Evolutionary conservation across 1,140 invertebrate genomes (phyloP).

Genomic region (Drosophila suzukii): DNA sequence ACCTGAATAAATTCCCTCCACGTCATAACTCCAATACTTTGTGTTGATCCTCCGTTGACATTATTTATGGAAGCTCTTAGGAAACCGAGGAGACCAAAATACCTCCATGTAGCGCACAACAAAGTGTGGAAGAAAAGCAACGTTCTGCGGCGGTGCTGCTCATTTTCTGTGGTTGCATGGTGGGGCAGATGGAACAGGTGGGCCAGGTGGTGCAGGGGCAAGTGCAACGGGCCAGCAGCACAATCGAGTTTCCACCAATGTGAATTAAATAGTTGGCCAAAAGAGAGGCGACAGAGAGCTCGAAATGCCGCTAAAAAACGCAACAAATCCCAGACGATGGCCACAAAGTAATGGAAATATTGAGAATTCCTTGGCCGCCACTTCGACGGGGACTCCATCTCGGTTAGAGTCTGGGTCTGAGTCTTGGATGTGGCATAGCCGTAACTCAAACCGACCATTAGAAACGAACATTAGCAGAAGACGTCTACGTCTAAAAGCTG

Average conservation of each 20-base stretch:
- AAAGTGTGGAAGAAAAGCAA: constrained; percentile 39
- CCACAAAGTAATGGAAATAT: constrained; percentile 81
- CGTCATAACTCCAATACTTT: constrained; percentile 38
- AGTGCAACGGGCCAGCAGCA: constrained; percentile 52
- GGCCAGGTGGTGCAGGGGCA: constrained; percentile 7
- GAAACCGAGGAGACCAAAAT: constrained; percentile 30
- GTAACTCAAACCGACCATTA: constrained; percentile 81
- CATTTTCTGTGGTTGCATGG: constrained; percentile 67
- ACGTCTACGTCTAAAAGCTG: constrained; percentile 15
- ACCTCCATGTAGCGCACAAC: constrained; percentile 44
- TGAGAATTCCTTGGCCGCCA: constrained; percentile 69
- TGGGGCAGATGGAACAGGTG: constrained; percentile 22
- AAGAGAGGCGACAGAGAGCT: constrained; percentile 74
- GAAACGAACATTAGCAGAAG: constrained; percentile 76
- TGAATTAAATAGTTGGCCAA: constrained; percentile 79
- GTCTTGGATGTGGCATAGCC: constrained; percentile 45
- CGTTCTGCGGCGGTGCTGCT: constrained; percentile 27
- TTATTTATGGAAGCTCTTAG: constrained; percentile 33
- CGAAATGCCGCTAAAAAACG: constrained; percentile 53
- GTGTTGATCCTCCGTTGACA: constrained; percentile 38
- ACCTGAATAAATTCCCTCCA: constrained; percentile 12
- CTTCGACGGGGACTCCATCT: constrained; percentile 30
- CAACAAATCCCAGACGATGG: constrained; percentile 75
- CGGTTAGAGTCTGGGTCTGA: constrained; percentile 19
- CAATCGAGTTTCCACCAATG: constrained; percentile 81